Evolutionary conservation across 2,797 vertebrate genomes (phyloP).

Genomic region (Lepilemur ruficaudatus): DNA sequence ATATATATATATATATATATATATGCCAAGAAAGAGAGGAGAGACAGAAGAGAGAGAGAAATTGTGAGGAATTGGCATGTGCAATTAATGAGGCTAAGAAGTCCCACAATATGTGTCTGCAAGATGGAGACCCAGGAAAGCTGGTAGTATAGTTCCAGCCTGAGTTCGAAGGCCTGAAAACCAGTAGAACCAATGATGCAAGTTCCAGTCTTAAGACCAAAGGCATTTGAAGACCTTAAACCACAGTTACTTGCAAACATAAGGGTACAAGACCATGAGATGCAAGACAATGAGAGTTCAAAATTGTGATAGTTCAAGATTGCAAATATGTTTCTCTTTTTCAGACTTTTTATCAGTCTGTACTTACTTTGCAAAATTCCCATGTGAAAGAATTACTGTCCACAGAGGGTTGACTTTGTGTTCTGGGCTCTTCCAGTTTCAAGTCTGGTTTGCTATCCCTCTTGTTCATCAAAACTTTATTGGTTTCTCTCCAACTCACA

Average conservation of each 20-base stretch:
- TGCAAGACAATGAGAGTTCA: not conserved
- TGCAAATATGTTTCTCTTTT: not conserved
- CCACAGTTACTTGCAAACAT: not conserved
- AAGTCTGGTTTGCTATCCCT: not conserved
- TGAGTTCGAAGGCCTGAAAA: not conserved
- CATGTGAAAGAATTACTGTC: not conserved
- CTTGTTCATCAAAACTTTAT: not conserved
- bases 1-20: no score
- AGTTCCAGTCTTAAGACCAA: not conserved
- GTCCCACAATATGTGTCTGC: not conserved
- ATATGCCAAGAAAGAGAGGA: no score
- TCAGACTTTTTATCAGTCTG: not conserved
- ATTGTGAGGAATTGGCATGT: not conserved
- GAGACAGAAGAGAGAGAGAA: not conserved
- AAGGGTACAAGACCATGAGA: not conserved
- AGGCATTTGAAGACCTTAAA: not conserved
- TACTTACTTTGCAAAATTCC: not conserved
- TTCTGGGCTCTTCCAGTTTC: not conserved
- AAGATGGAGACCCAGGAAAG: not conserved
- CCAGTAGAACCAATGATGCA: not conserved
- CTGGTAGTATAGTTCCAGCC: not conserved
- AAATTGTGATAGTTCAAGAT: not conserved
- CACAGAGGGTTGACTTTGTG: not conserved
- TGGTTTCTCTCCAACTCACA: no score
- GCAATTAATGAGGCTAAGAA: not conserved